Evolutionary conservation across 2,113 vertebrate species (phyloP).

Genomic region (Grantiella picta): DNA sequence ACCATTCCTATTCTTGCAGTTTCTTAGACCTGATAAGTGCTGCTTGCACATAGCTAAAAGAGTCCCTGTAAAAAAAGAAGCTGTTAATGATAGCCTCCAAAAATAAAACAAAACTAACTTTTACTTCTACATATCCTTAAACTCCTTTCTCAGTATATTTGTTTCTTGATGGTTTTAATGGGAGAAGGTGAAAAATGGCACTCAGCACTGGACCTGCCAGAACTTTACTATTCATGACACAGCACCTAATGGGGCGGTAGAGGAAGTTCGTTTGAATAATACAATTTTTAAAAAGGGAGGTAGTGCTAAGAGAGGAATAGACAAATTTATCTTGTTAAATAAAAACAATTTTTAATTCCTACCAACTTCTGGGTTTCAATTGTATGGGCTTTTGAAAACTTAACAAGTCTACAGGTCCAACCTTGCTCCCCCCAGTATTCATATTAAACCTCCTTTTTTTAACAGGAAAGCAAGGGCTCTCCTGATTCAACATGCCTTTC

Average conservation of each 20-base stretch:
- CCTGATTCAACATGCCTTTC: neutral
- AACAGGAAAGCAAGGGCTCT: neutral
- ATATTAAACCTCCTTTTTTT: neutral
- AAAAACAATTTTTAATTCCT: neutral
- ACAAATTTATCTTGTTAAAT: neutral
- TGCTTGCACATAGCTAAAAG: neutral
- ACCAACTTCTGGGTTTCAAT: neutral
- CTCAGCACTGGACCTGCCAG: neutral
- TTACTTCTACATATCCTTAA: neutral
- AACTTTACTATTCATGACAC: neutral
- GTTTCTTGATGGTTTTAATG: neutral
- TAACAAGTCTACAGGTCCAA: neutral
- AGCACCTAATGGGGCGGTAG: neutral
- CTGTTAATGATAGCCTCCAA: neutral
- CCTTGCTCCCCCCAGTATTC: neutral
- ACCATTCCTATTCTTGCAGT: neutral
- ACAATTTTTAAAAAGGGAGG: too few relatives aligned
- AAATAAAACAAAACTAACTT: neutral
- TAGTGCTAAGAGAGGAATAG: neutral
- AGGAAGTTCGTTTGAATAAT: neutral
- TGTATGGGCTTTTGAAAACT: neutral
- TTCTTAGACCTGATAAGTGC: neutral
- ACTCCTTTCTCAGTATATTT: neutral
- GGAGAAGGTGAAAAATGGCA: neutral
- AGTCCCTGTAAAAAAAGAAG: neutral